These are phyloP conservation scores for Hydraecia micacea DNA, from an alignment of 2,888 invertebrate species.

Conservation along the genomic window DNA sequence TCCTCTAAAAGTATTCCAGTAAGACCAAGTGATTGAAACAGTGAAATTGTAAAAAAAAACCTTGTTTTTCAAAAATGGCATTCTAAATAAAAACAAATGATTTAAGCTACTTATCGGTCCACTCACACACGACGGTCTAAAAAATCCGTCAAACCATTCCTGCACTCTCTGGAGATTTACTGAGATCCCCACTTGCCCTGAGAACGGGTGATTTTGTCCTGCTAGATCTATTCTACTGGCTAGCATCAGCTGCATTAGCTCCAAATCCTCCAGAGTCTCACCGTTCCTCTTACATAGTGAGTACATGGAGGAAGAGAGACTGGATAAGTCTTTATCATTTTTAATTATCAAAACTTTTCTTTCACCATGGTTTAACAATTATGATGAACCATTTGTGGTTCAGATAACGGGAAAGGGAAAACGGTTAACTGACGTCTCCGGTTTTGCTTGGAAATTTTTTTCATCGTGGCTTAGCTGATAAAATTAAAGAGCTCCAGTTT, in stretches of 20 bases:
- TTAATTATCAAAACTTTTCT: neutral
- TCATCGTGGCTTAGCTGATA: too few relatives aligned
- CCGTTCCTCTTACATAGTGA: constrained; percentile 47
- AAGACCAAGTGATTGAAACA: neutral
- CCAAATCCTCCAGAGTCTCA: constrained; percentile 72
- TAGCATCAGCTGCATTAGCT: constrained; percentile 73
- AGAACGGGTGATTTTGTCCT: constrained; percentile 69
- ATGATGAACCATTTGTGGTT: neutral
- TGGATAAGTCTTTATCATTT: constrained; percentile 52
- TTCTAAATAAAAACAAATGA: neutral
- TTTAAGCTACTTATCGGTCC: neutral
- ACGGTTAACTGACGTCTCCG: neutral
- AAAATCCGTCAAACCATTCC: constrained; percentile 42
- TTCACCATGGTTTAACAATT: neutral
- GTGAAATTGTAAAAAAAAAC: neutral
- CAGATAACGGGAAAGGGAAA: too few relatives aligned
- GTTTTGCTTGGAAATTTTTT: neutral
- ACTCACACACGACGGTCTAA: neutral
- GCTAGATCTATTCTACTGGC: constrained; percentile 67
- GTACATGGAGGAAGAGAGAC: constrained; percentile 57
- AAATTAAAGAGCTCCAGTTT: too few relatives aligned
- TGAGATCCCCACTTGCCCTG: constrained; percentile 59
- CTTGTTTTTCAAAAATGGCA: fast-evolving
- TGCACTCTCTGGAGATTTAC: constrained; percentile 54
- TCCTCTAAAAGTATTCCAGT: neutral